These are phyloP conservation scores for Amia ocellicauda DNA, from an alignment of 2,113 vertebrate genomes.

Conservation along the genomic window DNA sequence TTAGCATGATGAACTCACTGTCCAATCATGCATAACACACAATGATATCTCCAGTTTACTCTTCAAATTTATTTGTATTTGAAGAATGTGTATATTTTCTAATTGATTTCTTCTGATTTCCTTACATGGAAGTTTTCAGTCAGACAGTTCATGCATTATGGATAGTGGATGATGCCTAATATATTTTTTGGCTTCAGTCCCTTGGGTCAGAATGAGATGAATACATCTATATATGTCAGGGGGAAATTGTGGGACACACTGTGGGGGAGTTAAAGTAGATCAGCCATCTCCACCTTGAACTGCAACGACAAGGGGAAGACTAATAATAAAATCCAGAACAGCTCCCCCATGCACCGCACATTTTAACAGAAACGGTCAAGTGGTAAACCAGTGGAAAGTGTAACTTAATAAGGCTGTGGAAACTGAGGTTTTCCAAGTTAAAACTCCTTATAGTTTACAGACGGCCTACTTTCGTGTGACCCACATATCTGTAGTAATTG, in stretches of 20 bases:
- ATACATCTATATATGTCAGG: not conserved
- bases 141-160: not conserved
- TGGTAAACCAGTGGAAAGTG: not conserved
- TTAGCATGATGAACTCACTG: too few relatives aligned
- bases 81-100: too few relatives aligned
- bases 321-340: slow-evolving; percentile 70
- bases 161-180: not conserved
- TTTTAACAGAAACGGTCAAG: not conserved
- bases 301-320: slow-evolving; percentile 36
- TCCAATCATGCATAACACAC: too few relatives aligned
- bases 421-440: not conserved
- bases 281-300: not conserved
- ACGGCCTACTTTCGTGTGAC: too few relatives aligned
- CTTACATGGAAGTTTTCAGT: not conserved
- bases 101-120: too few relatives aligned
- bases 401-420: not conserved
- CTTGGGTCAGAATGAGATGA: not conserved
- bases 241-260: not conserved
- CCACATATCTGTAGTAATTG: too few relatives aligned
- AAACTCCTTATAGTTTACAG: too few relatives aligned
- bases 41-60: too few relatives aligned
- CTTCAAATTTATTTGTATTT: too few relatives aligned
- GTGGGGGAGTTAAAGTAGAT: not conserved
- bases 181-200: not conserved
- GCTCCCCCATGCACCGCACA: slow-evolving; percentile 46